phyloP scores from a whole-genome alignment of 2,888 invertebrate species.

The Deilephila porcellus region DNA sequence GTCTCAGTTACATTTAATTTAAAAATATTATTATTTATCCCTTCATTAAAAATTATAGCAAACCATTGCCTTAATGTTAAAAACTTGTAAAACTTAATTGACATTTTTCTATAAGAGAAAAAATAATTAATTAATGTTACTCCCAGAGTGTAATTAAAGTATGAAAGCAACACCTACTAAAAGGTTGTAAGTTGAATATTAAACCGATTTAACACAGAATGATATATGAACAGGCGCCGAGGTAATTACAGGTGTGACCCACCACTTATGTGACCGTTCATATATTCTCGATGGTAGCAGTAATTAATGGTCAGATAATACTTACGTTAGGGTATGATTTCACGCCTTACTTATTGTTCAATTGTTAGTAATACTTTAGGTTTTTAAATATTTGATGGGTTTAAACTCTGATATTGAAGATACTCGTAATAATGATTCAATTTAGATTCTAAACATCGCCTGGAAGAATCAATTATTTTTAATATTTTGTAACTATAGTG shows the following conservation, averaged over 20 bases:
- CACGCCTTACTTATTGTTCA: conserved; percentile 4
- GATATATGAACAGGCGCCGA: conserved; percentile 3
- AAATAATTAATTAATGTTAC: too few relatives aligned
- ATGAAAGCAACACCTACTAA: background rate
- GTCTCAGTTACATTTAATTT: too few relatives aligned
- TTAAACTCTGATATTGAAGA: background rate
- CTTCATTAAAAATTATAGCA: too few relatives aligned
- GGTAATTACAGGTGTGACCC: conserved; percentile 2
- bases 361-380: background rate
- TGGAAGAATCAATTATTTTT: too few relatives aligned
- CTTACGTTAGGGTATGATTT: conserved; percentile 6
- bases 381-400: background rate
- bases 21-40: too few relatives aligned
- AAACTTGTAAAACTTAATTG: too few relatives aligned
- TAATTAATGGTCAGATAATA: conserved; percentile 17
- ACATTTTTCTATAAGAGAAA: too few relatives aligned
- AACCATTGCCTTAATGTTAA: too few relatives aligned
- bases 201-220: conserved; percentile 4
- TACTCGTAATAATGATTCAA: too few relatives aligned
- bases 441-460: too few relatives aligned
- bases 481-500: too few relatives aligned
- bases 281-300: conserved; percentile 2
- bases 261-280: conserved; percentile 9
- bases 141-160: background rate
- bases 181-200: background rate